Evolutionary conservation across 2,888 invertebrate genomes (phyloP), one percentile per base, ranked within the genome.

Genomic region (Poecilobothrus nobilitatus): DNA sequence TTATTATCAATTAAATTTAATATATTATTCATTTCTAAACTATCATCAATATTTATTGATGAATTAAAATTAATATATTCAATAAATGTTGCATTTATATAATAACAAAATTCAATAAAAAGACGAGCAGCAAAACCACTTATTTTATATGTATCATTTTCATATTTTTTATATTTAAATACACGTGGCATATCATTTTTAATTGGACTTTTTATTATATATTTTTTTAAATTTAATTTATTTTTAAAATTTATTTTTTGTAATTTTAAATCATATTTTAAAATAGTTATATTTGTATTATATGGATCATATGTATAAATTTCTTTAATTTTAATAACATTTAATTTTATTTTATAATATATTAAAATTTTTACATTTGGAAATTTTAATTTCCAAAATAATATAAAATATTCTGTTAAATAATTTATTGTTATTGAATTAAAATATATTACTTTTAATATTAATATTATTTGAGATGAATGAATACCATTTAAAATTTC

Each of bases 91-190:
- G 74, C 79, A 62, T 78, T 77, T 1, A 76, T 64, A 22, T 75
- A 71, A 0, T 73, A n/a, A 7, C 74, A 72, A 68, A 76, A 76
- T 18, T 76, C 73, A 70, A 27, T 74, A 61, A 63, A 74, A 66
- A 76, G 71, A 21, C 73, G 75, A 71, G 75, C 78, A 1, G 76
- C 77, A 37, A 70, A 76, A 8, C 78, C 78, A 1, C 76, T 73
- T 2, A 77, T 71, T 0, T 70, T 67, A 15, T 12, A 18, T 5
- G 61, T 66, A 5, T n/a, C 1, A 0, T 73, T 74, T 6, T 66
- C 69, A 1, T 61, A 68, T 0, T 69, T 69, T 0, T 22, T 68
- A 5, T 73, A 73, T 2, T 72, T 71, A 18, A 79, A 79, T 12
- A 79, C 71, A 21, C 74, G 70, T 0, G 79, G 79, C 9, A 74